Conservation (phyloP, 2,888 invertebrate genomes). For the Polietes domitor region DNA sequence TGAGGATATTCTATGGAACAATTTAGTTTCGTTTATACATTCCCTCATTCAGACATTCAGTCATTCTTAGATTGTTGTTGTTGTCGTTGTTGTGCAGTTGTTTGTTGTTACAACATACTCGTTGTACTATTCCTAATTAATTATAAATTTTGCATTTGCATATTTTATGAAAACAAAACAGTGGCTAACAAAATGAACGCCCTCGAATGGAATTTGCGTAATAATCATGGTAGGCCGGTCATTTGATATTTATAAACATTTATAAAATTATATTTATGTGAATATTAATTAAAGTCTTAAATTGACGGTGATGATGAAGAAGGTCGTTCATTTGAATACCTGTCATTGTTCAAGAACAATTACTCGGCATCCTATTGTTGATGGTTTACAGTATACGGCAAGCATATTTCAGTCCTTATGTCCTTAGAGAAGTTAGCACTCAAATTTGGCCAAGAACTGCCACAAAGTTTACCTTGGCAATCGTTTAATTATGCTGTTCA, state of each 20-base stretch:
- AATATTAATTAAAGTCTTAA: conserved; percentile 20
- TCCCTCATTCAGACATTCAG: background rate
- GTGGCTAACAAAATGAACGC: background rate
- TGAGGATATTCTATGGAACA: background rate
- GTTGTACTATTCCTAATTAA: conserved; percentile 23
- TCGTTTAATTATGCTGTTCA: too few species aligned
- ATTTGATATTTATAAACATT: conserved; percentile 33
- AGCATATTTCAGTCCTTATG: too few species aligned
- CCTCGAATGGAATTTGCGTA: background rate
- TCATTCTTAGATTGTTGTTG: background rate
- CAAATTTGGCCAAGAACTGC: too few species aligned
- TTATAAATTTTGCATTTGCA: conserved; percentile 25
- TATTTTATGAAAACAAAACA: conserved; percentile 18
- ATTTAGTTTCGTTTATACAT: background rate
- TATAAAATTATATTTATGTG: background rate
- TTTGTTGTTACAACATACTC: too few species aligned
- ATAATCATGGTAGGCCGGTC: background rate
- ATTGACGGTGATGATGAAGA: background rate
- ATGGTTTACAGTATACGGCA: too few species aligned
- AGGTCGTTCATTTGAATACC: background rate
- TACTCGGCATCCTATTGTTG: background rate
- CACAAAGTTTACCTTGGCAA: too few species aligned
- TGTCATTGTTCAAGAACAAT: background rate
- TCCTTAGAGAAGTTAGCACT: too few species aligned
- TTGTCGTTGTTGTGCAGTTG: too few species aligned